Conservation (phyloP, 2,113 vertebrate species). For the Baryphthengus martii region DNA sequence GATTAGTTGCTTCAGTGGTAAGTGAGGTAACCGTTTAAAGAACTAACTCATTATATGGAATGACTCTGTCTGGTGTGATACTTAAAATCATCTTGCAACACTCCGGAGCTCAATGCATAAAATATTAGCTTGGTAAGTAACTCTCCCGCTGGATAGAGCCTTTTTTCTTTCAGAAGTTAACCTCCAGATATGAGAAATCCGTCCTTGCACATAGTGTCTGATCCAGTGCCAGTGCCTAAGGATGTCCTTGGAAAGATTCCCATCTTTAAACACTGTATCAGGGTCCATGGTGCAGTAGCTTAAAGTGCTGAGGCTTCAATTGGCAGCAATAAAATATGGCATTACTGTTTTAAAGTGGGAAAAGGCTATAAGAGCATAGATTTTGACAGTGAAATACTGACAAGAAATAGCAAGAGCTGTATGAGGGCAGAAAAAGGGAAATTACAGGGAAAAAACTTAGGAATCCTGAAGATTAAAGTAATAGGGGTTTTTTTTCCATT, state of each 20-base stretch:
- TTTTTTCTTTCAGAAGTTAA: slow-evolving; percentile 22
- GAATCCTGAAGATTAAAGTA: background rate
- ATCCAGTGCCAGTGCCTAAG: slow-evolving; percentile 47
- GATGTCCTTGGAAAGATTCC: slow-evolving; percentile 47
- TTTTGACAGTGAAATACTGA: background rate
- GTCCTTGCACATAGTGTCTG: background rate
- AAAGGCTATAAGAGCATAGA: background rate
- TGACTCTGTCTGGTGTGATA: slow-evolving; percentile 29
- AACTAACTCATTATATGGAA: slow-evolving; percentile 38
- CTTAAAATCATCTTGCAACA: slow-evolving; percentile 18
- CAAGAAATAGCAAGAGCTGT: background rate
- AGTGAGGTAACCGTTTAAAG: slow-evolving; percentile 55
- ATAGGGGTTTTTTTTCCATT: background rate
- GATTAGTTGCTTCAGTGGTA: slow-evolving; percentile 33
- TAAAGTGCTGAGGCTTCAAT: slow-evolving; percentile 22
- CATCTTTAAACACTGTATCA: background rate
- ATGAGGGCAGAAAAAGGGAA: background rate
- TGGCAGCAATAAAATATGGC: background rate
- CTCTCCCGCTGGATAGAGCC: background rate
- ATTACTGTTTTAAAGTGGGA: background rate
- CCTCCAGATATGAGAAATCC: slow-evolving; percentile 16
- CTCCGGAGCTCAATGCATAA: slow-evolving; percentile 37
- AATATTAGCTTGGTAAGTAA: slow-evolving; percentile 41
- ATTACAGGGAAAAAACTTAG: background rate
- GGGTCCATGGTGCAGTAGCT: background rate